phyloP scores from a whole-genome alignment of 2,113 vertebrate species.

The Silurus meridionalis region DNA sequence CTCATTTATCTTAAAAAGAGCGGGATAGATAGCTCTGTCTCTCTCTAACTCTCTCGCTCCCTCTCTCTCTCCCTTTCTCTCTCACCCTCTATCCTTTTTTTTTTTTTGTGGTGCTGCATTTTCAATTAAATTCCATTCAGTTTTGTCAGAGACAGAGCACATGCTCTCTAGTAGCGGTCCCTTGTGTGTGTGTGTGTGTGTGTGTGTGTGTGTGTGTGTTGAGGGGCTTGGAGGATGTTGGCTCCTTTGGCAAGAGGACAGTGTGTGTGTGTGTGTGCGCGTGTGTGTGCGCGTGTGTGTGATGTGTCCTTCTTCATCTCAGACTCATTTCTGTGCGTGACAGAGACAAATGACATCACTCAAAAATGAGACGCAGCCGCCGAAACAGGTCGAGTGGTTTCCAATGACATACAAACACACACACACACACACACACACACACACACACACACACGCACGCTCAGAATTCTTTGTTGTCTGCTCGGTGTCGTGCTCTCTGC shows the following conservation, averaged over 20 bases:
- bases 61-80: constrained; percentile 57
- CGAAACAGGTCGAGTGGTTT: constrained; percentile 68
- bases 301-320: constrained; percentile 80
- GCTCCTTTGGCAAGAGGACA: constrained; percentile 43
- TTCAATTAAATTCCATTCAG: constrained; percentile 67
- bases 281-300: constrained; percentile 55
- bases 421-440: constrained; percentile 12
- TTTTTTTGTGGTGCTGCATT: constrained; percentile 46
- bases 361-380: constrained; percentile 70
- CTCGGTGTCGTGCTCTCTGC: constrained; percentile 51
- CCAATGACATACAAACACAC: constrained; percentile 47
- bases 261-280: constrained; percentile 33
- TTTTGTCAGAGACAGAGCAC: constrained; percentile 55
- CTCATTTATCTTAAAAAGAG: constrained; percentile 70
- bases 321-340: constrained; percentile 71
- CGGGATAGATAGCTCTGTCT: constrained; percentile 55
- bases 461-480: constrained; percentile 67
- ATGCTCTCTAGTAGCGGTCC: constrained; percentile 33
- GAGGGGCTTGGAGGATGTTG: constrained; percentile 53
- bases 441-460: constrained; percentile 7
- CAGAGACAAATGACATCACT: constrained; percentile 80
- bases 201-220: constrained; percentile 34
- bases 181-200: constrained; percentile 41
- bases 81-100: constrained; percentile 53
- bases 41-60: constrained; percentile 56